These are phyloP conservation scores for Horisme vitalbata DNA, from an alignment of 2,888 invertebrate genomes.

Conservation along the genomic window DNA sequence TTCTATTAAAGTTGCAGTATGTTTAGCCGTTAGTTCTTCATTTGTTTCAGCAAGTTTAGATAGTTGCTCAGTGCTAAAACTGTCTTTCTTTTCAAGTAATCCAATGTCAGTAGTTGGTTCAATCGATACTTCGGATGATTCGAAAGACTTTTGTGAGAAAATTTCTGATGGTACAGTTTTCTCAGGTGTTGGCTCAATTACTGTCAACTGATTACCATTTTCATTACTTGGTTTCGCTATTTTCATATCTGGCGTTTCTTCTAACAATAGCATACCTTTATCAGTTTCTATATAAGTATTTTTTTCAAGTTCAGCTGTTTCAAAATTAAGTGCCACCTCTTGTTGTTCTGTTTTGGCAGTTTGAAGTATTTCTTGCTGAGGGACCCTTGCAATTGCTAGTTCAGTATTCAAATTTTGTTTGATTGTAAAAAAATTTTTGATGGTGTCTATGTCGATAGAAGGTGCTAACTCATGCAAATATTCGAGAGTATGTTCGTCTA, in stretches of 20 bases:
- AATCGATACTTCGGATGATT: not conserved
- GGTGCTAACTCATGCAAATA: conserved; percentile 30
- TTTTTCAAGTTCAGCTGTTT: not conserved
- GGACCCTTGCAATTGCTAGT: conserved; percentile 23
- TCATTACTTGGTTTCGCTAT: conserved; percentile 1
- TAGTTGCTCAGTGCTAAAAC: not conserved
- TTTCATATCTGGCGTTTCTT: not conserved
- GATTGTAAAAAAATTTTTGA: conserved; percentile 30
- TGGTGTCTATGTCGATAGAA: conserved; percentile 18
- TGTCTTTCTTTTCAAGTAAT: not conserved
- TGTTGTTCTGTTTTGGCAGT: not conserved
- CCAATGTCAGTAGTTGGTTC: not conserved
- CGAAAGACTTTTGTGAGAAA: not conserved
- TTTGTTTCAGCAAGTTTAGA: not conserved
- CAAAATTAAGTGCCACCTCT: not conserved
- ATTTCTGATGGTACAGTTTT: not conserved
- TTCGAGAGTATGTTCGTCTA: conserved; percentile 36
- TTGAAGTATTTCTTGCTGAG: conserved; percentile 2
- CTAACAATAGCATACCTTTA: not conserved
- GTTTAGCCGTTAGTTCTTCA: not conserved
- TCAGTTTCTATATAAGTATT: conserved; percentile 1
- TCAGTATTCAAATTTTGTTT: conserved; percentile 34
- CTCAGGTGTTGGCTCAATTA: not conserved
- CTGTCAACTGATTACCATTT: not conserved
- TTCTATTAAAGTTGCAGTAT: not conserved